Conservation (phyloP, 2,888 invertebrate genomes). For the Cancer borealis region DNA sequence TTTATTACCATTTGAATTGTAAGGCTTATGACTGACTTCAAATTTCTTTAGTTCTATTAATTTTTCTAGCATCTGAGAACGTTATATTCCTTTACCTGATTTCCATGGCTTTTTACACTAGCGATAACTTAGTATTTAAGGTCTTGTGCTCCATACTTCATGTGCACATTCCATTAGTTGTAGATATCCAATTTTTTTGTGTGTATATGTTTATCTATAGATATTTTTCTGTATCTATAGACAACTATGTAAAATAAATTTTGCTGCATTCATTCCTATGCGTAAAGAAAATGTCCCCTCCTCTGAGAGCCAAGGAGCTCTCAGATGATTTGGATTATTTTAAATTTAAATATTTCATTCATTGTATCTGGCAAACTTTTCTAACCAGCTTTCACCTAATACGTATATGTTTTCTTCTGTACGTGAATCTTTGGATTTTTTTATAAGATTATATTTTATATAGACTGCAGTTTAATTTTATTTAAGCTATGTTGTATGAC, state of each 20-base stretch:
- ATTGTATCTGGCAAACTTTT: constrained; percentile 15
- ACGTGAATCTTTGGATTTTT: constrained; percentile 61
- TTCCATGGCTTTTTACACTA: constrained; percentile 76
- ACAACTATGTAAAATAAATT: neutral
- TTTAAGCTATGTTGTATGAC: constrained; percentile 59
- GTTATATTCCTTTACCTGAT: constrained; percentile 72
- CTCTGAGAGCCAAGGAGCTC: neutral
- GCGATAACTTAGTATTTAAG: constrained; percentile 70
- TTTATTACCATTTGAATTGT: neutral
- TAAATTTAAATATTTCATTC: neutral
- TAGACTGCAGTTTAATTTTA: constrained; percentile 62
- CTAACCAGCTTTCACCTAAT: neutral
- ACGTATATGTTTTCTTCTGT: neutral
- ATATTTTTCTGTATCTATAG: constrained; percentile 54
- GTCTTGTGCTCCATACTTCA: constrained; percentile 73
- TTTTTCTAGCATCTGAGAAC: neutral
- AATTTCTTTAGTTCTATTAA: constrained; percentile 60
- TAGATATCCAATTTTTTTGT: neutral
- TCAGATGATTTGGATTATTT: neutral
- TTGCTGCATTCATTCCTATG: neutral
- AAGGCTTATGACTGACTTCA: constrained; percentile 37
- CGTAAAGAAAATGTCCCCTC: neutral
- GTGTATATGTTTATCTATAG: constrained; percentile 54
- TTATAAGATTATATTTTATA: constrained; percentile 66
- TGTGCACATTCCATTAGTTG: constrained; percentile 73